Evolutionary conservation across 53 echinoderm and acorn worm species (phyloP), one percentile per base, ranked within the genome.

Genomic region (Crossaster papposus): DNA sequence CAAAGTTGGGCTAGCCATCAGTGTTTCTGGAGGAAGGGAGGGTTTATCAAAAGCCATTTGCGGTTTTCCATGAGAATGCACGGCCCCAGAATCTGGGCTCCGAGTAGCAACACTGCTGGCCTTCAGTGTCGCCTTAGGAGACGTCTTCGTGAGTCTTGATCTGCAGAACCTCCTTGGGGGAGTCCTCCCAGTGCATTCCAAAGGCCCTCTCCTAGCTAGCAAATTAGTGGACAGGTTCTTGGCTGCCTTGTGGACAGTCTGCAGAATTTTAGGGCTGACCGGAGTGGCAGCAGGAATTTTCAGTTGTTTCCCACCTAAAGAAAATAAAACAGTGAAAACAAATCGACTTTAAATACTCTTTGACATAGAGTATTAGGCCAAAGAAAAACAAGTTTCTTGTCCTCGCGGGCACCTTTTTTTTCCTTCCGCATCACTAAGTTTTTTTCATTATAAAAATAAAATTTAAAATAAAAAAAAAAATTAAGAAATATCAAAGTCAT

Each of bases 271-370:
- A 11, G 86, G 86, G 30, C 86, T 86, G 76, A 86, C 30, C 0
- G 76, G 75, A 50, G 76, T 86, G 34, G 62, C 29, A 55, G 86
- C 86, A 86, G 86, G 86, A 35, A 86, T 62, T 54, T 86, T 20
- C 35, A 86, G 76, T 62, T 54, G 54, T 76, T 86, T 36, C 23
- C 58, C 77, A 55, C 55, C 86, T 86, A n/a, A 55, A 71, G 31
- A 58, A 15, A 68, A 12, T 52, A 58, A 15, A 68, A 12, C 31
- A 29, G 20, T 28, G 18, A 24, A 65, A 68, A 4, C 10, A 68
- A 28, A 37, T 11, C 6, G 2, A 14, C 20, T 24, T 14, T 62
- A 44, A 44, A 44, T 44, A 44, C 44, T 44, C 44, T n/a, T 44
- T 5, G 44, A 44, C 44, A 44, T 44, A 9, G 1, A 44, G n/a